A percentile compares a stretch with the other conserved stretches of the same genome.
phyloP scores from a whole-genome alignment of 2,797 vertebrate genomes.

The Alcedo quadribrachys region DNA sequence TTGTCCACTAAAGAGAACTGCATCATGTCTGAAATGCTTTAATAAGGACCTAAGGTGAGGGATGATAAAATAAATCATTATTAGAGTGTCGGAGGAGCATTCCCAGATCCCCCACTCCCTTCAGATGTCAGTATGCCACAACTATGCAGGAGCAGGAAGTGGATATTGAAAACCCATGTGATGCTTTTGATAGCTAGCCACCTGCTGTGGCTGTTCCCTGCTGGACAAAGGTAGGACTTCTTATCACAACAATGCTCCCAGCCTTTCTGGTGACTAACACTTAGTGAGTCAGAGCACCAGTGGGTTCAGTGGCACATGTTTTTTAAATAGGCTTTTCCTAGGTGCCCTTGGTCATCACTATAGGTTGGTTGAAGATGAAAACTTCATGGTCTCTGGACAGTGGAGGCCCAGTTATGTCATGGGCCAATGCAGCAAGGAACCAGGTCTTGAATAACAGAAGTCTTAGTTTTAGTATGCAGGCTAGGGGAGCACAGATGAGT shows the following conservation, averaged over 20 bases:
- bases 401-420: not conserved
- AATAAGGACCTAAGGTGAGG: not conserved
- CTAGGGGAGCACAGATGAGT: not conserved
- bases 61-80: conserved; percentile 8
- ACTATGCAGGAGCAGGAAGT: not conserved
- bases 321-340: not conserved
- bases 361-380: not conserved
- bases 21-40: not conserved
- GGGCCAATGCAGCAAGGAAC: not conserved
- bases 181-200: not conserved
- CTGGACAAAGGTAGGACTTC: not conserved
- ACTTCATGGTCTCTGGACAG: not conserved
- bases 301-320: rapidly evolving
- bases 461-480: not conserved
- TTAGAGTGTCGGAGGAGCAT: conserved; percentile 7
- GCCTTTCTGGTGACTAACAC: not conserved
- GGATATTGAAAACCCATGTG: not conserved
- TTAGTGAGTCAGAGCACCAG: not conserved
- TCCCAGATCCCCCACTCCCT: conserved; percentile 6
- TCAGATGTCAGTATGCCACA: not conserved
- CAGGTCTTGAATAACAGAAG: not conserved
- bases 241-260: not conserved
- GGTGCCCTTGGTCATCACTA: rapidly evolving
- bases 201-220: not conserved
- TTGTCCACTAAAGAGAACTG: conserved; percentile 38